Conservation (phyloP, 2,113 vertebrate species). For the Promerops cafer region DNA sequence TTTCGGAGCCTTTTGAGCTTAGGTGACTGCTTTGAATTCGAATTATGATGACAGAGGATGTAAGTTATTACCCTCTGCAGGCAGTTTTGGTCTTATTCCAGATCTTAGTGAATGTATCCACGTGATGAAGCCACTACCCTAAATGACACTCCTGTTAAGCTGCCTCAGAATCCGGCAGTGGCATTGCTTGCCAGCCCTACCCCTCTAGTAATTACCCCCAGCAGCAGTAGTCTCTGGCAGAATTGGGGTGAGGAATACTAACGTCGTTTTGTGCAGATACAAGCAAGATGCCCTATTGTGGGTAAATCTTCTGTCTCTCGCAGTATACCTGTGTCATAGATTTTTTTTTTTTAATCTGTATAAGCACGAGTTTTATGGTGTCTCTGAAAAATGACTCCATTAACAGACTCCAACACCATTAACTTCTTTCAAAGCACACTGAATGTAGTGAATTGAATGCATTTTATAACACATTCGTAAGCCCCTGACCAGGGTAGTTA, state of each 20-base stretch:
- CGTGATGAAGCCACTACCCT: constrained; percentile 30
- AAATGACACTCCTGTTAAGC: not conserved
- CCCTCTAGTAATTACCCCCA: not conserved
- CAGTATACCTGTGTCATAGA: not conserved
- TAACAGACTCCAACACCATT: not conserved
- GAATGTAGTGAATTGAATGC: not conserved
- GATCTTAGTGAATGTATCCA: not conserved
- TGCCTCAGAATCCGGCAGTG: not conserved
- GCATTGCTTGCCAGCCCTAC: not conserved
- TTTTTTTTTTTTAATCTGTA: not conserved
- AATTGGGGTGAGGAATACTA: not conserved
- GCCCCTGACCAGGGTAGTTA: not conserved
- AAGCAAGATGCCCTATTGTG: not conserved
- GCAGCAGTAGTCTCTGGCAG: not conserved
- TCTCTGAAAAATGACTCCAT: not conserved
- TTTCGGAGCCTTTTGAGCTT: not conserved
- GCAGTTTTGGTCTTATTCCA: constrained; percentile 9
- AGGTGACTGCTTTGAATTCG: not conserved
- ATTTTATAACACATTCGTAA: not conserved
- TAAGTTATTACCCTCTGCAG: constrained; percentile 9
- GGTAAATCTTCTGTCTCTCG: not conserved
- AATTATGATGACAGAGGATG: not conserved
- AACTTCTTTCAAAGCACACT: not conserved
- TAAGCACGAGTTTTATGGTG: not conserved
- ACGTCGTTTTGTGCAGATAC: accelerated